These are phyloP conservation scores for Blastomussa wellsi DNA, from an alignment of 92 coral and sea anemone species.

Conservation along the genomic window DNA sequence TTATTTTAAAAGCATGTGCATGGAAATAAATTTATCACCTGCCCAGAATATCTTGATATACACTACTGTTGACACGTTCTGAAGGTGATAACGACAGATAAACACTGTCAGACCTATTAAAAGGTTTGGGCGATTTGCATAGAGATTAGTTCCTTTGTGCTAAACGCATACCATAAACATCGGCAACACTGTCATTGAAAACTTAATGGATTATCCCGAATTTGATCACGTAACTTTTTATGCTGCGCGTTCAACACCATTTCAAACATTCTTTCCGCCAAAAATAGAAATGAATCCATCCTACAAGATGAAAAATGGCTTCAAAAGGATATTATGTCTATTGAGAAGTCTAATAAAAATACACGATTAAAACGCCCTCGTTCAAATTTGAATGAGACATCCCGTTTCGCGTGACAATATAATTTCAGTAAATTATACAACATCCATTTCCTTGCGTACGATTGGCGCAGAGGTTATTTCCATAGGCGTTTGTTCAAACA, in stretches of 20 bases:
- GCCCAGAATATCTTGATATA: neutral
- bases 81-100: neutral
- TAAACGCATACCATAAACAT: neutral
- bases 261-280: neutral
- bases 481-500: conserved; percentile 26
- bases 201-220: neutral
- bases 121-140: neutral
- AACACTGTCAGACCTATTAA: conserved; percentile 8
- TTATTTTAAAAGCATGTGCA: neutral
- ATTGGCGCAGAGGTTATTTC: conserved; percentile 21
- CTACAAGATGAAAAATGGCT: neutral
- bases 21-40: neutral
- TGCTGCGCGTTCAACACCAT: neutral
- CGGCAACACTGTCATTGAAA: neutral
- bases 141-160: conserved; percentile 18
- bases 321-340: neutral
- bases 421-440: neutral
- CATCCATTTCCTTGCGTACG: neutral
- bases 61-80: neutral
- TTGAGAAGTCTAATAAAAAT: neutral
- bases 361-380: neutral
- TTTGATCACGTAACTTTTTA: neutral
- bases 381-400: neutral
- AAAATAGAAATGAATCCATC: neutral
- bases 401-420: conserved; percentile 17